phyloP scores from a whole-genome alignment of 1,140 invertebrate species.

The Plectus sambesii region DNA sequence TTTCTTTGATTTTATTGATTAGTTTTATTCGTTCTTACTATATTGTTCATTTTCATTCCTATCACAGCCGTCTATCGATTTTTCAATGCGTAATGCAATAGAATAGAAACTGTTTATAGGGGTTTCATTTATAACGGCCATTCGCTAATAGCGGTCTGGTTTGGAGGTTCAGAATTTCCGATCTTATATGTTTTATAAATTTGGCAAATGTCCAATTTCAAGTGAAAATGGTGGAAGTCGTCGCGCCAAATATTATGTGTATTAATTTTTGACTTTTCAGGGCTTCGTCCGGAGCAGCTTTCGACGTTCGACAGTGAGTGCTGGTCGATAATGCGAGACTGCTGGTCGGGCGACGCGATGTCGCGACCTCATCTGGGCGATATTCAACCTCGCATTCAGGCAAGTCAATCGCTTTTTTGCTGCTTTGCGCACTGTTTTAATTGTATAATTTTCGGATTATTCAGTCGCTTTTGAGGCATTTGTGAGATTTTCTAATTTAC shows the following conservation, averaged over 20 bases:
- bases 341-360: constrained; percentile 54
- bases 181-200: constrained; percentile 2
- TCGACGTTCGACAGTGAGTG: constrained; percentile 64
- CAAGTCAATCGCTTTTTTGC: too few relatives aligned
- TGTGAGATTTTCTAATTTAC: too few relatives aligned
- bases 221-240: constrained; percentile 22
- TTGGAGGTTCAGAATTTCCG: background rate
- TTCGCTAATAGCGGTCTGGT: too few relatives aligned
- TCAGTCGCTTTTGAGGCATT: too few relatives aligned
- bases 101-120: too few relatives aligned
- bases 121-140: constrained; percentile 7
- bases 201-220: constrained; percentile 10
- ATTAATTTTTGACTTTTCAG: constrained; percentile 48
- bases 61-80: too few relatives aligned
- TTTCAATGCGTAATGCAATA: background rate
- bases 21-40: background rate
- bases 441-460: too few relatives aligned
- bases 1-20: constrained; percentile 9
- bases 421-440: too few relatives aligned
- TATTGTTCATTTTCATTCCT: background rate
- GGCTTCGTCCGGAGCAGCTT: constrained; percentile 62
- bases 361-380: constrained; percentile 8
- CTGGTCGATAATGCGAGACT: constrained; percentile 72
- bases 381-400: too few relatives aligned
- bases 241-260: constrained; percentile 21